Evolutionary conservation across 2,797 vertebrate genomes (phyloP), one percentile per base, ranked within the genome.

Genomic region (Nannoperca australis): DNA sequence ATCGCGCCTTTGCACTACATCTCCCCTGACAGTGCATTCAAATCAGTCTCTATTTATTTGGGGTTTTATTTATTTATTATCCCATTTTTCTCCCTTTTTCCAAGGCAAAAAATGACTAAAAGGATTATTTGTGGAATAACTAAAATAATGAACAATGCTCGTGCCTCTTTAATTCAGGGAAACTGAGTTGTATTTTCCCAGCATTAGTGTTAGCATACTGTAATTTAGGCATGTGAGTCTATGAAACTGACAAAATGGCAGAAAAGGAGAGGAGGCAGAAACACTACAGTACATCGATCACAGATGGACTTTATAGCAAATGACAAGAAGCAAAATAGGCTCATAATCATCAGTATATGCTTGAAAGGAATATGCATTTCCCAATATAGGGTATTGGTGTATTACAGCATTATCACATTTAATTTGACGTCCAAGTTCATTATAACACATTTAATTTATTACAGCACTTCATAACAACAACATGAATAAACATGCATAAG

Each of bases 71-170:
- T 95, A 94, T 95, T 95, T 95, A 95, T 94, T 92, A 87, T 72
- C 54, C 67, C 84, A 73, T 92, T 94, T 89, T 93, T 92, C 90
- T 88, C 63, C 77, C 79, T 68, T 92, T 92, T 94, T 93, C 85
- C 72, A 67, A 89, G 73, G 88, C 83, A 93, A 96, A 96, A 90
- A 92, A 96, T 95, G 95, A 96, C 96, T 97, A 97, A 99, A 97
- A 96, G 97, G 98, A 99, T 99, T 99, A 99, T 96, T 97, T 96
- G 96, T 96, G 96, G 96, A 96, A 92, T 90, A 91, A 92, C 91
- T 92, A 85, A 88, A 94, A 94, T 93, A 94, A 95, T 95, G 94
- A 94, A 93, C 83, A 82, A 91, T 89, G 93, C 90, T 85, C 72
- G 70, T 69, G 87, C 86, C 70, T 84, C 67, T 82, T 80, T 89